A percentile compares a stretch with the other conserved stretches of the same genome.
Evolutionary conservation across 2,113 vertebrate genomes (phyloP).

Genomic region (Caranx melampygus): DNA sequence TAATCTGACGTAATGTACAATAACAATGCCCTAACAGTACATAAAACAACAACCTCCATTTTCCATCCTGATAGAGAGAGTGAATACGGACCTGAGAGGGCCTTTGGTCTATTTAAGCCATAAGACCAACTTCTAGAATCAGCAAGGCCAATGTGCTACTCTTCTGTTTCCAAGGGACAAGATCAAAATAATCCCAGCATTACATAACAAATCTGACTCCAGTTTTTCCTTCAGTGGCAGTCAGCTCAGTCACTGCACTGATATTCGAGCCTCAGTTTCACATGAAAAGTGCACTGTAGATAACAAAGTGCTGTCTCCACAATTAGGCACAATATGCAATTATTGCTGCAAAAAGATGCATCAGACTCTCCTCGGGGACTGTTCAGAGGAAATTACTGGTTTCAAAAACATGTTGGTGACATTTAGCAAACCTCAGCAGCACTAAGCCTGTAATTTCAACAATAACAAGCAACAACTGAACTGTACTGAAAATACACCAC

Average conservation of each 20-base stretch:
- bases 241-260: constrained; percentile 31
- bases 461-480: neutral
- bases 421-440: neutral
- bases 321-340: neutral
- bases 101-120: constrained; percentile 39
- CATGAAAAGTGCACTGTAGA: constrained; percentile 25
- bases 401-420: neutral
- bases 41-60: constrained; percentile 5
- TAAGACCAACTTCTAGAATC: constrained; percentile 45
- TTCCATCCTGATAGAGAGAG: constrained; percentile 8
- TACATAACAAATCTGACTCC: constrained; percentile 69
- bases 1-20: neutral
- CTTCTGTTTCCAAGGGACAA: constrained; percentile 65
- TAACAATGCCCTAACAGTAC: neutral
- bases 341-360: neutral
- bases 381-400: neutral
- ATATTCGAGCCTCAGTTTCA: constrained; percentile 37
- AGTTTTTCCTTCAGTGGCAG: constrained; percentile 48
- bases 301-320: neutral
- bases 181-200: constrained; percentile 74
- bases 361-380: neutral
- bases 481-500: no score
- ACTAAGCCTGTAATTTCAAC: constrained; percentile 5
- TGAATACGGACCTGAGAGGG: constrained; percentile 20
- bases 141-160: constrained; percentile 54